Evolutionary conservation across 2,113 vertebrate genomes (phyloP).

Genomic region (Saguinus midas): DNA sequence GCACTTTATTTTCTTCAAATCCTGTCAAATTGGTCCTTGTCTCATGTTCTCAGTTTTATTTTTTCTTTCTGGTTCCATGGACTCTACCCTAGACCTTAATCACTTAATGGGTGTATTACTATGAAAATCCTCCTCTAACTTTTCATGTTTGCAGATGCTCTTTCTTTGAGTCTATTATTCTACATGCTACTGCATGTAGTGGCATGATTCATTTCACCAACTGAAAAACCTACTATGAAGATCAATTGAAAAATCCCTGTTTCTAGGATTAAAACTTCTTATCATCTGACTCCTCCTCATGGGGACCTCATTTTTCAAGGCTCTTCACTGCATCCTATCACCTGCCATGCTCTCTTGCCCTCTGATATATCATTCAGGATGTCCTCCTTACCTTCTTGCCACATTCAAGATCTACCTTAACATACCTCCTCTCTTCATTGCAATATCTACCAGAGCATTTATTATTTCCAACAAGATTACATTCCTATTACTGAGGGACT

Average conservation of each 20-base stretch:
- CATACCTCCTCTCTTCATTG: neutral
- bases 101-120: neutral
- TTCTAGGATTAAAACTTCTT: neutral
- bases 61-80: neutral
- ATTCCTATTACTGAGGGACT: neutral
- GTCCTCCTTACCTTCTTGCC: neutral
- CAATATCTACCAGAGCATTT: neutral
- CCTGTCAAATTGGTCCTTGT: neutral
- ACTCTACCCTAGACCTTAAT: neutral
- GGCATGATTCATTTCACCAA: neutral
- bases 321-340: neutral
- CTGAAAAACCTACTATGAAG: neutral
- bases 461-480: neutral
- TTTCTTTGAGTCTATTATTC: neutral
- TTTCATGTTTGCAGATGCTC: neutral
- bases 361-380: neutral
- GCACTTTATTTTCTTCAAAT: neutral
- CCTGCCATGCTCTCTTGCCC: neutral
- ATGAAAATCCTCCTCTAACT: neutral
- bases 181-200: neutral
- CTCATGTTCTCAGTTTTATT: neutral
- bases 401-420: neutral
- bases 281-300: neutral
- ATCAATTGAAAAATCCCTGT: neutral
- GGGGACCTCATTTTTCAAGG: neutral